These are phyloP conservation scores for Spisula solida DNA, from an alignment of 2,888 invertebrate genomes.

Conservation along the genomic window DNA sequence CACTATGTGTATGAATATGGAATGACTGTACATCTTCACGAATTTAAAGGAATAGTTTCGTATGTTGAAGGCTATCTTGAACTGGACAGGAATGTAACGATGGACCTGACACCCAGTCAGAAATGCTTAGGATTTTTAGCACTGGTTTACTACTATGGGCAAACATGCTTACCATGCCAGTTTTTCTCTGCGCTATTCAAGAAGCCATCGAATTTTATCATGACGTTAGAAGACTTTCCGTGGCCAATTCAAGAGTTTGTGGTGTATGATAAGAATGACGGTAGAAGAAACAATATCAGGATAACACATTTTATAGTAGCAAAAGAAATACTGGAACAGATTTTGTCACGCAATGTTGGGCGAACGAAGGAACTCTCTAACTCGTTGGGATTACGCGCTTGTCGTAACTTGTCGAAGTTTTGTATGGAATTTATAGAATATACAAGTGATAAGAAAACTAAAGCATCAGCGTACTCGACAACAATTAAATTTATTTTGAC, in stretches of 20 bases:
- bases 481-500: constrained; percentile 68
- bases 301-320: constrained; percentile 71
- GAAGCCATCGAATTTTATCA: constrained; percentile 52
- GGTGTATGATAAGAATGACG: constrained; percentile 60
- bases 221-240: constrained; percentile 65
- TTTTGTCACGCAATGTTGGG: constrained; percentile 51
- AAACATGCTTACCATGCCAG: constrained; percentile 63
- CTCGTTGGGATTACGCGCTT: constrained; percentile 60
- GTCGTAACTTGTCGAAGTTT: constrained; percentile 62
- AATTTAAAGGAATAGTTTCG: constrained; percentile 63
- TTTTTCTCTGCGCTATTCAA: constrained; percentile 61
- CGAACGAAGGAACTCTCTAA: background rate
- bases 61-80: constrained; percentile 69
- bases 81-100: constrained; percentile 32
- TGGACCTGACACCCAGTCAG: constrained; percentile 50
- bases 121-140: constrained; percentile 58
- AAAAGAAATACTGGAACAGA: constrained; percentile 72
- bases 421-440: constrained; percentile 69
- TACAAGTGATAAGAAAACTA: constrained; percentile 63
- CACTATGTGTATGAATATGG: constrained; percentile 70
- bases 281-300: constrained; percentile 59
- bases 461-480: constrained; percentile 31
- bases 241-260: constrained; percentile 62
- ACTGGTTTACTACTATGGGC: constrained; percentile 67
- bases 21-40: constrained; percentile 64